Conservation (phyloP, 2,888 invertebrate species). For the Shargacucullia verbasci region DNA sequence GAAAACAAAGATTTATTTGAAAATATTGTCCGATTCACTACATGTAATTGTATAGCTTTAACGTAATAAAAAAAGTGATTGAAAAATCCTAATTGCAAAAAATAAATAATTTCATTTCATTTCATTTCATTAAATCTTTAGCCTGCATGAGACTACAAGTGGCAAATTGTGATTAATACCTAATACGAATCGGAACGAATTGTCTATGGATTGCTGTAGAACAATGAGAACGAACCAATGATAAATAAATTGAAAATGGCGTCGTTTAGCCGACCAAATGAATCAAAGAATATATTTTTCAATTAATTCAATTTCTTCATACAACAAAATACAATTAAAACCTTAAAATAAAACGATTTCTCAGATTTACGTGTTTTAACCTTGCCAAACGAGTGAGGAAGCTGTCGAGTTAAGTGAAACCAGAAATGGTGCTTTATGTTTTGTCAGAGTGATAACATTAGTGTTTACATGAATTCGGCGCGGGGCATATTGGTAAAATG, state of each 20-base stretch:
- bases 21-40: no score
- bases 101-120: no score
- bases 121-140: no score
- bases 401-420: constrained; percentile 66
- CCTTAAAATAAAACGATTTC: constrained; percentile 42
- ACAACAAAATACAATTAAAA: constrained; percentile 31
- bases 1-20: no score
- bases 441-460: constrained; percentile 73
- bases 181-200: neutral
- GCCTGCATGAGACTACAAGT: no score
- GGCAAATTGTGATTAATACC: no score
- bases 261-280: constrained; percentile 86
- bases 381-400: constrained; percentile 57
- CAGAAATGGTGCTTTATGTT: constrained; percentile 73
- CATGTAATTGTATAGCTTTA: no score
- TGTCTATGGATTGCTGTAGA: constrained; percentile 47
- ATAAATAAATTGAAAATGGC: constrained; percentile 84
- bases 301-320: constrained; percentile 63
- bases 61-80: no score
- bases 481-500: constrained; percentile 79
- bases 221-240: constrained; percentile 53
- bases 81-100: no score
- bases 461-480: constrained; percentile 85
- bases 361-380: constrained; percentile 59
- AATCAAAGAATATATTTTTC: constrained; percentile 77